A percentile compares a stretch with the other conserved stretches of the same genome.
These are phyloP conservation scores for Cisticola juncidis DNA, from an alignment of 2,113 vertebrate genomes.

Conservation along the genomic window DNA sequence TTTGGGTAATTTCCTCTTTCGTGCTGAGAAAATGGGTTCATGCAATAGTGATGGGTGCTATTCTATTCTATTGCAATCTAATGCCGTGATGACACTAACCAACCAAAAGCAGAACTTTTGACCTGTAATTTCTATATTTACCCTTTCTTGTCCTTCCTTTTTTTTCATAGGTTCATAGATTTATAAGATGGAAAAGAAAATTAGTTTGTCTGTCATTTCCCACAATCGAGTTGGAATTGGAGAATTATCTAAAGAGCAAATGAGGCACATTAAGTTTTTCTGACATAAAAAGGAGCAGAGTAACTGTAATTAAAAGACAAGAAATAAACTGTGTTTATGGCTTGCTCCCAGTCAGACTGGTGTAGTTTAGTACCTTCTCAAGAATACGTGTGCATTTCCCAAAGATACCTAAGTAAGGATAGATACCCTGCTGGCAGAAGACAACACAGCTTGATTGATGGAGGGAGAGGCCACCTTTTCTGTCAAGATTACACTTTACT, in stretches of 20 bases:
- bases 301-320: not conserved
- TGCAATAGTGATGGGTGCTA: not conserved
- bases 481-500: not conserved
- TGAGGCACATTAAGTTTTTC: not conserved
- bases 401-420: not conserved
- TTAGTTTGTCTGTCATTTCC: not conserved
- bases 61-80: not conserved
- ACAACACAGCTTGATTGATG: not conserved
- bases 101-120: not conserved
- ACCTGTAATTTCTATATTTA: not conserved
- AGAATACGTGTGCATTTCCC: not conserved
- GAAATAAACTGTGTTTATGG: not conserved
- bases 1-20: conserved; percentile 17
- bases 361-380: not conserved
- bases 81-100: not conserved
- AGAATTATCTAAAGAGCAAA: not conserved
- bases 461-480: not conserved
- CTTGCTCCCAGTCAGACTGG: not conserved
- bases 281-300: not conserved
- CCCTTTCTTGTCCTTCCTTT: not conserved
- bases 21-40: not conserved
- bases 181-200: not conserved
- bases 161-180: not conserved
- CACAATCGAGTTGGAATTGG: not conserved
- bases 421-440: not conserved